These are phyloP conservation scores for Scaptomyza graminum DNA, from an alignment of 1,140 invertebrate species.

Conservation along the genomic window DNA sequence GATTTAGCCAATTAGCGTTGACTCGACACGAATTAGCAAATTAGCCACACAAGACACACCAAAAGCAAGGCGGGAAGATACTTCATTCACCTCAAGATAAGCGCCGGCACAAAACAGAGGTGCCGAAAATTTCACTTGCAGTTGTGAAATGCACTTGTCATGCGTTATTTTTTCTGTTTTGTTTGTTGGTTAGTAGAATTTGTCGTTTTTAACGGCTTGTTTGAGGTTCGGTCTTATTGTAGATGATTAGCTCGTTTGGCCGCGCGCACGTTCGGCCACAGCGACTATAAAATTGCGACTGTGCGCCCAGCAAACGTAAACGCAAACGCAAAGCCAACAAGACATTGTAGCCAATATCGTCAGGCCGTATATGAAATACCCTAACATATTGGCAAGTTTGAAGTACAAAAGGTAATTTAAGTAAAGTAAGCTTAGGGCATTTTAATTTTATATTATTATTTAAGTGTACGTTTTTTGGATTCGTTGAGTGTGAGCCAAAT, in stretches of 20 bases:
- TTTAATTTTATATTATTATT: no score
- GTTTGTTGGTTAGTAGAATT: constrained; percentile 26
- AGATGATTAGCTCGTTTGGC: constrained; percentile 41
- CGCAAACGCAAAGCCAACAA: constrained; percentile 54
- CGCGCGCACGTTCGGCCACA: constrained; percentile 63
- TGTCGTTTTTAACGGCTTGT: constrained; percentile 41
- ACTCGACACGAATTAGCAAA: constrained; percentile 45
- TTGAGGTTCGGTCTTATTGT: constrained; percentile 18
- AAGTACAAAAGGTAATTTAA: neutral
- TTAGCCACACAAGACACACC: constrained; percentile 23
- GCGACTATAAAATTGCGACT: constrained; percentile 78
- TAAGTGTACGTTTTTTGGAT: no score
- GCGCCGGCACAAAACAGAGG: constrained; percentile 19
- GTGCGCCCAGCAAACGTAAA: constrained; percentile 47
- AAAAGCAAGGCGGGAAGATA: neutral
- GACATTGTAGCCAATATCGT: constrained; percentile 15
- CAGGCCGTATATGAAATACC: constrained; percentile 28
- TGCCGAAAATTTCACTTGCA: constrained; percentile 40
- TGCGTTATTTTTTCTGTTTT: constrained; percentile 9
- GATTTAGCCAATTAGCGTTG: constrained; percentile 68
- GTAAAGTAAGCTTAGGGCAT: no score
- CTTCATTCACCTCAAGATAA: constrained; percentile 1
- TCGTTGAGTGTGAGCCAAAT: no score
- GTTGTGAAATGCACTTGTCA: constrained; percentile 45
- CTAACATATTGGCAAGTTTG: neutral